Evolutionary conservation across 2,797 vertebrate species (phyloP).

Genomic region (Anniella stebbinsi): DNA sequence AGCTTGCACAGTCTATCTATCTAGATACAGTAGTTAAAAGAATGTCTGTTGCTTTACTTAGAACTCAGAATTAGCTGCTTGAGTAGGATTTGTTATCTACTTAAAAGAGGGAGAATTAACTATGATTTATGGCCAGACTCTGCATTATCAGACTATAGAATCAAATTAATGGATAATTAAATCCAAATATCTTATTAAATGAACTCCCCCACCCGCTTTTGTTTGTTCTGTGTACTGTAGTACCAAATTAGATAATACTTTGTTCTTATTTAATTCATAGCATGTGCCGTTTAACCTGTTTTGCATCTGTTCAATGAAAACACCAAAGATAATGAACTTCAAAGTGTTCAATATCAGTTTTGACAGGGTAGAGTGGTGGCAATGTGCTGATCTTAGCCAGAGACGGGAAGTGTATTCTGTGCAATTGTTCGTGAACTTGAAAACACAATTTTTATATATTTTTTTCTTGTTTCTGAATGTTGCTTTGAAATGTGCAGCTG

Average conservation of each 20-base stretch:
- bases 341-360: slow-evolving; percentile 64
- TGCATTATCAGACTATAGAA: slow-evolving; percentile 65
- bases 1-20: neutral
- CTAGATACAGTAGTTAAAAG: neutral
- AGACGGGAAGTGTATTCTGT: slow-evolving; percentile 11
- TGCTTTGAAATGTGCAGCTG: accelerated
- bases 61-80: slow-evolving; percentile 58
- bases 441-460: neutral
- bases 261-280: slow-evolving; percentile 67
- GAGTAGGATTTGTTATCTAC: slow-evolving; percentile 52
- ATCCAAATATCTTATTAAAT: slow-evolving; percentile 69
- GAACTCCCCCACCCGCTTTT: slow-evolving; percentile 57
- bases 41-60: slow-evolving; percentile 12
- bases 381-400: slow-evolving; percentile 50
- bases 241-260: slow-evolving; percentile 59
- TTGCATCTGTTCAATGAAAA: slow-evolving; percentile 58
- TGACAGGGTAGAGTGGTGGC: slow-evolving; percentile 62
- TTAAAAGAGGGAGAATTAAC: slow-evolving; percentile 71
- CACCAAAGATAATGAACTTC: slow-evolving; percentile 67
- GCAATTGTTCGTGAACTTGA: slow-evolving; percentile 13
- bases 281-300: slow-evolving; percentile 62
- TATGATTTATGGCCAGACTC: slow-evolving; percentile 66
- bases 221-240: slow-evolving; percentile 71
- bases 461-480: neutral
- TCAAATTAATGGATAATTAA: slow-evolving; percentile 68